Conservation (phyloP, 2,888 invertebrate species). For the Eudemis profundana region DNA sequence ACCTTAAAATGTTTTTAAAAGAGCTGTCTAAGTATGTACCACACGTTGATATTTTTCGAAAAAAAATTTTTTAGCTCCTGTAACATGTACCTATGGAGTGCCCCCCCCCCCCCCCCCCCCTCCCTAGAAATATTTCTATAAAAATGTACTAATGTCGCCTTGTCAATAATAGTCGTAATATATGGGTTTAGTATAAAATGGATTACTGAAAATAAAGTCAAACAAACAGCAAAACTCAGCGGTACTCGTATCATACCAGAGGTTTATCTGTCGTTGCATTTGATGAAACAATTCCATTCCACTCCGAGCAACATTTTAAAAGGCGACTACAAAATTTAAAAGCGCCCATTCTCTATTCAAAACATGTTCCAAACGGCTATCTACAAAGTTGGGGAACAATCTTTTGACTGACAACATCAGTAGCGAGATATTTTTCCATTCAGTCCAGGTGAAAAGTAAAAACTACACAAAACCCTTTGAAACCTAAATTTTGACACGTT, state of each 20-base stretch:
- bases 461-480: slow-evolving; percentile 16
- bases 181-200: too few relatives aligned
- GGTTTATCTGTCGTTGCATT: neutral
- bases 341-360: slow-evolving; percentile 30
- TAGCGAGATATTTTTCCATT: slow-evolving; percentile 17
- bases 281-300: slow-evolving; percentile 8
- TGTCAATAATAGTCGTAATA: too few relatives aligned
- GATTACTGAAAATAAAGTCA: too few relatives aligned
- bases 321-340: slow-evolving; percentile 12
- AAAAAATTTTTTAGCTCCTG: too few relatives aligned
- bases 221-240: too few relatives aligned
- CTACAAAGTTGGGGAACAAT: slow-evolving; percentile 28
- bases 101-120: too few relatives aligned
- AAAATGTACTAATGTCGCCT: too few relatives aligned
- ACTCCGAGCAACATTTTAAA: slow-evolving; percentile 19
- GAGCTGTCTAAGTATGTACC: too few relatives aligned
- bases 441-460: neutral
- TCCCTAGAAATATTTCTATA: too few relatives aligned
- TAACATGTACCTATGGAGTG: too few relatives aligned
- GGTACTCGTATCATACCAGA: neutral
- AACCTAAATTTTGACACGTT: slow-evolving; percentile 4
- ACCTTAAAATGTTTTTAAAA: too few relatives aligned
- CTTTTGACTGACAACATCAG: slow-evolving; percentile 29
- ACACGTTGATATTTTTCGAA: too few relatives aligned
- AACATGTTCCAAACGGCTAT: slow-evolving; percentile 28